Conservation (phyloP, 2,888 invertebrate species). For the Smittia sp. region DNA sequence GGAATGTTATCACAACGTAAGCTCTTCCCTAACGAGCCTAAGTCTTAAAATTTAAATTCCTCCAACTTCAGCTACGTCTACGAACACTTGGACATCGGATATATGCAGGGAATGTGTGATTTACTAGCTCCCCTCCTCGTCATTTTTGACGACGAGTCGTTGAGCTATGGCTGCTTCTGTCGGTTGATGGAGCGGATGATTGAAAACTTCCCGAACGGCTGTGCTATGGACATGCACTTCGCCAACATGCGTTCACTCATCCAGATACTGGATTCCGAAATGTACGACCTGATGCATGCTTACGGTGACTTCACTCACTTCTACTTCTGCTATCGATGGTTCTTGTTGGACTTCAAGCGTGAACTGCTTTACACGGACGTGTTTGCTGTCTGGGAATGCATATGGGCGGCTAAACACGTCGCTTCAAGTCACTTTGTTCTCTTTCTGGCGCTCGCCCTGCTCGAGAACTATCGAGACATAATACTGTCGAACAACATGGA, state of each 20-base stretch:
- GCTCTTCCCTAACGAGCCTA: conserved; percentile 50
- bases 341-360: conserved; percentile 91
- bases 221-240: conserved; percentile 94
- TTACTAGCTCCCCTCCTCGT: conserved; percentile 89
- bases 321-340: conserved; percentile 98
- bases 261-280: conserved; percentile 87
- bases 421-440: conserved; percentile 87
- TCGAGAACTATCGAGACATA: conserved; percentile 91
- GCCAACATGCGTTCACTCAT: conserved; percentile 90
- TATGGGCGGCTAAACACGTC: conserved; percentile 88
- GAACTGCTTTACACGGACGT: conserved; percentile 91
- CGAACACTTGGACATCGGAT: conserved; percentile 91
- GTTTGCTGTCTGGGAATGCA: conserved; percentile 92
- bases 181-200: conserved; percentile 87
- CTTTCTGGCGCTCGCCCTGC: conserved; percentile 85
- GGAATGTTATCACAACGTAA: conserved; percentile 96
- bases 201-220: conserved; percentile 88
- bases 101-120: conserved; percentile 98
- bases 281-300: conserved; percentile 91
- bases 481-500: conserved; percentile 95
- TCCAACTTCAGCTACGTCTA: conserved; percentile 78
- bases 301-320: conserved; percentile 96
- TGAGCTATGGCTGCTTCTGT: conserved; percentile 88
- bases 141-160: conserved; percentile 86
- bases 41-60: conserved; percentile 5